Base-by-base conservation (phyloP, 1,140 invertebrate species). In the Elymnias hypermnestra region DNA sequence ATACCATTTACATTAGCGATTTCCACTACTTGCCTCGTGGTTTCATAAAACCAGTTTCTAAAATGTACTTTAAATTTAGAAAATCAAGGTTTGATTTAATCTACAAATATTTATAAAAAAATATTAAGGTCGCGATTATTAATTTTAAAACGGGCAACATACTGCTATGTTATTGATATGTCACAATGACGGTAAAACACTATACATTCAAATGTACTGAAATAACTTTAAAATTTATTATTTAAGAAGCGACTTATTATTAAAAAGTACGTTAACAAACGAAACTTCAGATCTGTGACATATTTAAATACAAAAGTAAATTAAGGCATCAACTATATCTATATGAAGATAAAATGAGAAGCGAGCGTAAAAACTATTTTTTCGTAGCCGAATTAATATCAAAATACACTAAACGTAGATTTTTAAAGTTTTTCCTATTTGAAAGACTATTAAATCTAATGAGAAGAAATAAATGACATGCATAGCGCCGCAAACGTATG, bases 381-480 rank as follows among this genome's bases (percentile, higher is more conserved):
- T 25, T 36, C n/a, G 8, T 44, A 15, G 19, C 33, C 31, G 19
- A 44, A 44, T 36, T 36, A n/a, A 44, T 35, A 36, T 28, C 9
- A 26, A n/a, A n/a, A 33, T 29, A 31, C 36, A 52, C 54, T 54
- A 65, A 58, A 70, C 60, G 60, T 65, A 81, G 82, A 85, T 72
- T 85, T 68, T 57, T 53, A 63, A 74, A 79, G 76, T 83, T 81
- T 82, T 83, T 85, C 26, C 78, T 55, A 51, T 57, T 19, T 78
- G 78, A 85, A 83, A 83, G 82, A 83, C 78, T 81, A 78, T 73
- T 68, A 76, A 85, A 83, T 84, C 77, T 82, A 82, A 65, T 58
- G 69, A 66, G 64, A 63, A 63, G 58, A 42, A 56, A 63, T 70
- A 51, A 73, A 66, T 78, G 72, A 71, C 65, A 70, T 64, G 64